A percentile compares a stretch with the other conserved stretches of the same genome.
Evolutionary conservation across 2,888 invertebrate genomes (phyloP).

Genomic region (Cynaeus angustus): DNA sequence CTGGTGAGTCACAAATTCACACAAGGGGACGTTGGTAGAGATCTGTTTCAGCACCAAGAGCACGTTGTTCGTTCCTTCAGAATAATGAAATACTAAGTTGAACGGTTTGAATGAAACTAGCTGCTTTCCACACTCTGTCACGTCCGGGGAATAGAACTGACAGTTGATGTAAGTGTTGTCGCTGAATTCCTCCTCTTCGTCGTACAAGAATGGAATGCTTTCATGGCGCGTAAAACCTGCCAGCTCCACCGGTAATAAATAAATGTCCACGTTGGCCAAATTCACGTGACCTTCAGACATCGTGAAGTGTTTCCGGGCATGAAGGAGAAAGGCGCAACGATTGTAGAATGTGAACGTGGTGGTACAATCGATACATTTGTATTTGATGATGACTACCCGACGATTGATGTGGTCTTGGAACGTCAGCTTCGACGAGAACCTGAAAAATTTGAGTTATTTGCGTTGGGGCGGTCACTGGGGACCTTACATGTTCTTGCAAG

Average conservation of each 20-base stretch:
- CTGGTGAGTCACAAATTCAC: slow-evolving; percentile 62
- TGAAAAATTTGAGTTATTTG: slow-evolving; percentile 51
- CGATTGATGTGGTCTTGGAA: slow-evolving; percentile 68
- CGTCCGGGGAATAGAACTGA: slow-evolving; percentile 65
- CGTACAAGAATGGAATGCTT: slow-evolving; percentile 63
- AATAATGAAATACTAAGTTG: slow-evolving; percentile 61
- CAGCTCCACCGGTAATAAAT: slow-evolving; percentile 62
- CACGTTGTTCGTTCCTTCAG: slow-evolving; percentile 42
- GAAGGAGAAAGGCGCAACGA: slow-evolving; percentile 67
- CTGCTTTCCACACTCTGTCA: slow-evolving; percentile 61
- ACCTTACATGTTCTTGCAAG: slow-evolving; percentile 75
- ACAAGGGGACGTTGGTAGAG: slow-evolving; percentile 65
- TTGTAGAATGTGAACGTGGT: slow-evolving; percentile 65
- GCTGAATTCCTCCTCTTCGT: slow-evolving; percentile 62
- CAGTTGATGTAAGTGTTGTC: slow-evolving; percentile 60
- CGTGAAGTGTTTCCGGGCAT: slow-evolving; percentile 66
- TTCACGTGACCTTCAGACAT: slow-evolving; percentile 62
- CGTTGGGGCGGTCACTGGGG: neutral
- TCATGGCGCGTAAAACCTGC: slow-evolving; percentile 67
- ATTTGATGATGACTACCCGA: slow-evolving; percentile 64
- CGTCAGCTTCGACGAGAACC: slow-evolving; percentile 67
- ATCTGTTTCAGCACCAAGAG: slow-evolving; percentile 66
- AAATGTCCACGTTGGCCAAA: slow-evolving; percentile 63
- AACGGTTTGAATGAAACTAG: slow-evolving; percentile 62
- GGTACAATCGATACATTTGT: slow-evolving; percentile 63